Conservation (phyloP, 1,140 invertebrate species). For the Magallana angulata region DNA sequence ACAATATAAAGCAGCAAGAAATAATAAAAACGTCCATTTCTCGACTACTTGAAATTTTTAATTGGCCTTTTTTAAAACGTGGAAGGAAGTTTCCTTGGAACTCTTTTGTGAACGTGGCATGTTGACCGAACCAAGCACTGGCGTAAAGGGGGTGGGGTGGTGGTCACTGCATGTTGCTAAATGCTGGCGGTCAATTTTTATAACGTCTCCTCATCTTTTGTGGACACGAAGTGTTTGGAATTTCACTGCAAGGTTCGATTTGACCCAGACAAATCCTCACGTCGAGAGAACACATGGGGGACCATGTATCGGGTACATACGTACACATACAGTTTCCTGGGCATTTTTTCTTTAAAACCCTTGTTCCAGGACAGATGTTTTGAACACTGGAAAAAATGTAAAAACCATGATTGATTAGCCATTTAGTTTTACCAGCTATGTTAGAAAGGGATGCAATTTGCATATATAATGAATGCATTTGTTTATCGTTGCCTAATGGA, state of each 20-base stretch:
- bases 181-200: background rate
- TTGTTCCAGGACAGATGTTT: background rate
- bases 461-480: constrained; percentile 16
- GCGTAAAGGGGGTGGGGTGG: too few relatives aligned
- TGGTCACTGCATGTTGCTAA: background rate
- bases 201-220: background rate
- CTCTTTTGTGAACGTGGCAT: constrained; percentile 2
- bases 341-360: too few relatives aligned
- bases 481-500: constrained; percentile 7
- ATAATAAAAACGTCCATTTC: background rate
- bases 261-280: background rate
- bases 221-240: background rate
- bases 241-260: background rate
- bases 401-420: background rate
- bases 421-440: background rate
- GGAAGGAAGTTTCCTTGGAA: background rate
- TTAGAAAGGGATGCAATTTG: background rate
- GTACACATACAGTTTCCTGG: too few relatives aligned
- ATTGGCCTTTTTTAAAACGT: constrained; percentile 3
- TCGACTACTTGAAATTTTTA: constrained; percentile 27
- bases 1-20: background rate
- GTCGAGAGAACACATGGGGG: background rate
- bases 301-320: too few relatives aligned
- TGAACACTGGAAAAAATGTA: background rate
- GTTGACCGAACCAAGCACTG: background rate